phyloP scores from a whole-genome alignment of 2,113 vertebrate genomes.

The Phyllostomus hastatus region DNA sequence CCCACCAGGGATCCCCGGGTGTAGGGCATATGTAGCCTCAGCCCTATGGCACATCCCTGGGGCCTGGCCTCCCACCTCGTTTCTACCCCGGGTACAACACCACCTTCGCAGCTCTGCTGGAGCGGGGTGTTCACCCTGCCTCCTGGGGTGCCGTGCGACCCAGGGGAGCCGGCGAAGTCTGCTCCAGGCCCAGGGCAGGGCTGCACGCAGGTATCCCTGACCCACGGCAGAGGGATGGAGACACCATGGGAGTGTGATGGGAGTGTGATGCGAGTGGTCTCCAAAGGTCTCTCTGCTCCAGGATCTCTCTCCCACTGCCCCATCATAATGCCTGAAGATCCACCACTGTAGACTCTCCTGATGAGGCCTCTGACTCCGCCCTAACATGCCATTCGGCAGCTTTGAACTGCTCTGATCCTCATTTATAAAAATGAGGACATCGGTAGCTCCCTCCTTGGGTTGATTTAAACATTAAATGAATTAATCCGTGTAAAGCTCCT shows the following conservation, averaged over 20 bases:
- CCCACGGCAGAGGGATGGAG: background rate
- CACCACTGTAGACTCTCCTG: background rate
- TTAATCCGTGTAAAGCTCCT: background rate
- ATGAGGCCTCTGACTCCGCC: background rate
- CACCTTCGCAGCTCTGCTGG: fast-evolving
- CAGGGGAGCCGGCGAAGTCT: too few species aligned
- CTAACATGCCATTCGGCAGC: background rate
- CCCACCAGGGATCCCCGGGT: too few species aligned
- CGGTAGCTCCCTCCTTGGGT: background rate
- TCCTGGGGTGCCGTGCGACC: background rate
- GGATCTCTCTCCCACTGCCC: background rate
- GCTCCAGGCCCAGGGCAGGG: background rate
- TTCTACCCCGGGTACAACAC: background rate
- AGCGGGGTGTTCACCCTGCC: background rate
- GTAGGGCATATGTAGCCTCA: too few species aligned
- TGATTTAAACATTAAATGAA: background rate
- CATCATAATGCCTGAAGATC: background rate
- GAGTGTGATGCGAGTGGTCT: fast-evolving
- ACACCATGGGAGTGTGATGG: fast-evolving
- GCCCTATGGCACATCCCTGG: background rate
- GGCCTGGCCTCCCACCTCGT: background rate
- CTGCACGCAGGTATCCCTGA: background rate
- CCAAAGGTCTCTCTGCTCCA: background rate
- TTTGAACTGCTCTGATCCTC: background rate
- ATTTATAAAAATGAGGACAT: background rate